Evolutionary conservation across 2,113 vertebrate species (phyloP).

Genomic region (Grallaria varia): DNA sequence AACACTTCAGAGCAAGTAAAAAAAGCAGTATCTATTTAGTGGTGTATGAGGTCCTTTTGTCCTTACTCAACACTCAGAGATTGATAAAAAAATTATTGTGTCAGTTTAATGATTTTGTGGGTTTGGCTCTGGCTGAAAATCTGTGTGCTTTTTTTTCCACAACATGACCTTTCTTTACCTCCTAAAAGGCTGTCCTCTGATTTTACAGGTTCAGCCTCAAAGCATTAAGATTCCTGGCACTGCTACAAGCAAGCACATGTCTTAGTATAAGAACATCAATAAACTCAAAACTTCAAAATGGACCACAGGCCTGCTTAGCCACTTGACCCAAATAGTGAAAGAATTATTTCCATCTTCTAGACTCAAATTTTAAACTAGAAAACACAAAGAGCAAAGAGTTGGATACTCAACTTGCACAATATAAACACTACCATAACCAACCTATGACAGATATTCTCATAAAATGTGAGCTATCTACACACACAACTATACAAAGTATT

Average conservation of each 20-base stretch:
- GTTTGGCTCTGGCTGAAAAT: neutral
- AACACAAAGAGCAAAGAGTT: neutral
- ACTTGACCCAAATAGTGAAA: neutral
- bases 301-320: neutral
- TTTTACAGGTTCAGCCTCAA: neutral
- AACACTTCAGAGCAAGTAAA: constrained; percentile 5
- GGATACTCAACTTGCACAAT: neutral
- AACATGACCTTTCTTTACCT: neutral
- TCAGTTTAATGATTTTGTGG: neutral
- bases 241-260: neutral
- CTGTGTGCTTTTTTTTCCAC: neutral
- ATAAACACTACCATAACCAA: neutral
- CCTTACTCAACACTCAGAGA: neutral
- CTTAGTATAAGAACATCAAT: neutral
- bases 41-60: neutral
- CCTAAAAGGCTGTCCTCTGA: neutral
- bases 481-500: neutral
- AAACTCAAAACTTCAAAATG: neutral
- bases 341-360: neutral
- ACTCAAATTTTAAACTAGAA: neutral
- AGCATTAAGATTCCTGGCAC: neutral
- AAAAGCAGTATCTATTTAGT: constrained; percentile 1
- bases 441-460: neutral
- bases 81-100: neutral
- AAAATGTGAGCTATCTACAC: neutral